A percentile compares a stretch with the other conserved stretches of the same genome.
Evolutionary conservation across 2,113 vertebrate species (phyloP).

Genomic region (Bubo blakistoni): DNA sequence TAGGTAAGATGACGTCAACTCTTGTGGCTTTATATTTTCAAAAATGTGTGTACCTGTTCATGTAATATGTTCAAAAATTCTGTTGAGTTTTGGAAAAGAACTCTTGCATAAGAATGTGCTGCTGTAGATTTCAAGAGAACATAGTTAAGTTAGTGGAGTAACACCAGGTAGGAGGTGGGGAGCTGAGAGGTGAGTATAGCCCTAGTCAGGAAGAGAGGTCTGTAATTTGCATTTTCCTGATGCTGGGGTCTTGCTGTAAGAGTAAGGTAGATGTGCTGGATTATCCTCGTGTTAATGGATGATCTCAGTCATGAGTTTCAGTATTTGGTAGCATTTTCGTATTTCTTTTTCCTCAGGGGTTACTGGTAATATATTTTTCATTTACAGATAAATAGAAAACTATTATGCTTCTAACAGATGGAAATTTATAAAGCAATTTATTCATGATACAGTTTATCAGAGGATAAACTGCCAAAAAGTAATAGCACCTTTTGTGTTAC

Average conservation of each 20-base stretch:
- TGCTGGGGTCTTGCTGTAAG: neutral
- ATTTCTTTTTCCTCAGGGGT: neutral
- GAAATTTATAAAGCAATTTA: neutral
- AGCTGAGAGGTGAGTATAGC: neutral
- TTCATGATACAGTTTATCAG: accelerated
- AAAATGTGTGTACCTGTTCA: neutral
- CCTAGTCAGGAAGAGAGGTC: neutral
- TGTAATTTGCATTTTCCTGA: neutral
- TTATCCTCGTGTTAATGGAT: neutral
- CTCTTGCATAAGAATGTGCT: accelerated
- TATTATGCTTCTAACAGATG: neutral
- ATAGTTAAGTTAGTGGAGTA: neutral
- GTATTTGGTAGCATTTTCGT: neutral
- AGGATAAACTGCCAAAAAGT: neutral
- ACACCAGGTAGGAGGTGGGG: neutral
- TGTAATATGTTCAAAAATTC: accelerated
- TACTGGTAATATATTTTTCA: neutral
- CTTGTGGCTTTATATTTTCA: neutral
- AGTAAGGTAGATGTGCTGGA: neutral
- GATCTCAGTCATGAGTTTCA: neutral
- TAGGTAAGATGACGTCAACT: slow-evolving; percentile 77
- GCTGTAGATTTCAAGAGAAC: neutral
- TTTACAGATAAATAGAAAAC: neutral
- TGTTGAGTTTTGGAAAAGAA: neutral
- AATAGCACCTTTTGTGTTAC: accelerated